phyloP scores from a whole-genome alignment of 2,797 vertebrate genomes.

The Rhinatrema bivittatum region DNA sequence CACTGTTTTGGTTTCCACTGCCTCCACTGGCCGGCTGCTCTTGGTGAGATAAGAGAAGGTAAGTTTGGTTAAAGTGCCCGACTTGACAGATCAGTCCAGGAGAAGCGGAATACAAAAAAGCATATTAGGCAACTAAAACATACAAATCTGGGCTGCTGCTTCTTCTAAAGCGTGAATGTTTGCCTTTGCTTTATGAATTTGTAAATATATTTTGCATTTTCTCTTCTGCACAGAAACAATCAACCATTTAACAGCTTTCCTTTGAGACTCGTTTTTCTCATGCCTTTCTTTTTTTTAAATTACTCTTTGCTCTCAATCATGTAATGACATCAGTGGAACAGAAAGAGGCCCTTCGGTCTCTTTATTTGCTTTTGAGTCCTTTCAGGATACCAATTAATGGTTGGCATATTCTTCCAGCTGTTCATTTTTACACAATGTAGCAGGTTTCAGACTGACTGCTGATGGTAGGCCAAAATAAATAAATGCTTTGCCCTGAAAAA shows the following conservation, averaged over 20 bases:
- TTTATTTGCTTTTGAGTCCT: neutral
- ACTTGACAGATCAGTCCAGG: no score
- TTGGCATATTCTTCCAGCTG: fast-evolving
- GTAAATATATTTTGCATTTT: neutral
- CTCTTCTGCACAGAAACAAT: neutral
- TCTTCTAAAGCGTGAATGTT: neutral
- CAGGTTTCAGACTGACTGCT: conserved; percentile 7
- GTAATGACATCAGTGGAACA: conserved; percentile 7
- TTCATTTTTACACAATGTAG: neutral
- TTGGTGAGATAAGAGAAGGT: no score
- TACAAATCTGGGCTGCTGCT: no score
- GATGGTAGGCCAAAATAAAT: neutral
- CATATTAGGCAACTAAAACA: no score
- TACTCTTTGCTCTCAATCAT: neutral
- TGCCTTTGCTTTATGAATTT: neutral
- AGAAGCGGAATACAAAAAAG: no score
- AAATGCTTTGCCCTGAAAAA: no score
- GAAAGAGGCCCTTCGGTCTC: neutral
- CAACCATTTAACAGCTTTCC: neutral
- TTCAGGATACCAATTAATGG: conserved; percentile 4
- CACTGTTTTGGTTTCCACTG: no score
- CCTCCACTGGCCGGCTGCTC: no score
- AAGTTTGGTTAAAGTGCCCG: no score
- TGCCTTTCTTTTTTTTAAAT: no score
- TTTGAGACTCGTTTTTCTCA: neutral